phyloP scores from a whole-genome alignment of 1,140 invertebrate genomes.

The Paraescarpia echinospica region DNA sequence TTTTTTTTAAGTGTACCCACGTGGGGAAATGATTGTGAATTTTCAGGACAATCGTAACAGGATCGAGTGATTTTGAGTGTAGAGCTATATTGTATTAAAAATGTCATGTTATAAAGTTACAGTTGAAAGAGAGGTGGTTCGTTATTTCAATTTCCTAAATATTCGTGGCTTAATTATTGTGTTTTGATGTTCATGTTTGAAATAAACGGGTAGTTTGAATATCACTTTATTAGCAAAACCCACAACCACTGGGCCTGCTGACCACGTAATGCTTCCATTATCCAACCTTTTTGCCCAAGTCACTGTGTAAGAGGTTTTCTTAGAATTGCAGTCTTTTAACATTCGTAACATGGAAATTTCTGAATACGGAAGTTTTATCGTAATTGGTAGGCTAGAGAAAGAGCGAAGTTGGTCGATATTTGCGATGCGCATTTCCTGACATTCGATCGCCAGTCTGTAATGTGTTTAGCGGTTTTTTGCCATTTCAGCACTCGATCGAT shows the following conservation, averaged over 20 bases:
- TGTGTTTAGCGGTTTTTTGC: neutral
- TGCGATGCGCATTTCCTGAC: neutral
- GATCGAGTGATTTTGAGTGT: neutral
- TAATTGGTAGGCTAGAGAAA: neutral
- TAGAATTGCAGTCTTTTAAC: neutral
- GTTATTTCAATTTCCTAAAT: neutral
- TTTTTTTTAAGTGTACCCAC: neutral
- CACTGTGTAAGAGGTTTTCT: neutral
- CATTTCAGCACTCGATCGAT: neutral
- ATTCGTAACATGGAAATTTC: neutral
- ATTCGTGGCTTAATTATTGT: neutral
- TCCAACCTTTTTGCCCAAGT: neutral
- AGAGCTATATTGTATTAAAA: neutral
- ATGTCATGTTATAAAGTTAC: neutral
- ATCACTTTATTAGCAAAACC: neutral
- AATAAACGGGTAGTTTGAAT: neutral
- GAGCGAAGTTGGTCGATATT: neutral
- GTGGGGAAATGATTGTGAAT: neutral
- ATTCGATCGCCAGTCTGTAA: neutral
- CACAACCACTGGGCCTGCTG: neutral
- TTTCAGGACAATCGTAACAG: neutral
- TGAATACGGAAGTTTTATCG: neutral
- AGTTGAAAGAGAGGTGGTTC: neutral
- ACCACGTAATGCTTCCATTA: neutral
- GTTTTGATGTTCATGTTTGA: neutral